Base-by-base conservation (phyloP, 2,888 invertebrate species). In the Slavum lentiscoides region DNA sequence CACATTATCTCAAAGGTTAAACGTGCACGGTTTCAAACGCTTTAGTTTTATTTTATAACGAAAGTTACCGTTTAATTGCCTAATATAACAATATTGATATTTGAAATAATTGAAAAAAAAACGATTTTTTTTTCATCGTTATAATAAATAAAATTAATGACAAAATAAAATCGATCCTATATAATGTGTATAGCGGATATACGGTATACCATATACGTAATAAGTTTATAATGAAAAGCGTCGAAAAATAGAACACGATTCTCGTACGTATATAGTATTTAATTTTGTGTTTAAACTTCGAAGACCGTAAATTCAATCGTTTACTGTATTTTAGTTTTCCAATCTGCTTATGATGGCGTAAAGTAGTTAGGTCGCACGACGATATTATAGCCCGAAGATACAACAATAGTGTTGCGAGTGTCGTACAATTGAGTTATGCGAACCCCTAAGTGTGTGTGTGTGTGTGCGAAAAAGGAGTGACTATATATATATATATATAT, bases 341-440 rank as follows among this genome's bases (percentile, higher is more conserved):
- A 55, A 66, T 74, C 55, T 66, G 74, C 66, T 74, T 66, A 66
- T 55, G 64, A 66, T 55, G 21, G 55, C 21, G 1, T 37, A 53
- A 66, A 55, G 17, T 39, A 55, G 55, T 66, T 74, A 74, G 53
- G 53, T 66, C 1, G 17, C 55, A 17, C n/a, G 21, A 17, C n/a
- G 21, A 55, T 55, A 74, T 74, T 74, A 66, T 21, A 13, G 37
- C 37, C 21, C 9, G 9, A 19, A 66, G 37, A 53, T 21, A 6
- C 17, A 55, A 64, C 21, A 66, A n/a, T n/a, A 64, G 53, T 64
- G 9, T 64, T 55, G 15, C 17, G 53, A 53, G 74, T 74, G 53
- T 55, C 21, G 37, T 66, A 53, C 55, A 66, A 66, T 66, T 39
- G 74, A 74, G 49, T 74, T 62, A 74, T 53, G 37, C 11, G n/a